phyloP scores from a whole-genome alignment of 2,888 invertebrate species.

The Sicus ferrugineus region DNA sequence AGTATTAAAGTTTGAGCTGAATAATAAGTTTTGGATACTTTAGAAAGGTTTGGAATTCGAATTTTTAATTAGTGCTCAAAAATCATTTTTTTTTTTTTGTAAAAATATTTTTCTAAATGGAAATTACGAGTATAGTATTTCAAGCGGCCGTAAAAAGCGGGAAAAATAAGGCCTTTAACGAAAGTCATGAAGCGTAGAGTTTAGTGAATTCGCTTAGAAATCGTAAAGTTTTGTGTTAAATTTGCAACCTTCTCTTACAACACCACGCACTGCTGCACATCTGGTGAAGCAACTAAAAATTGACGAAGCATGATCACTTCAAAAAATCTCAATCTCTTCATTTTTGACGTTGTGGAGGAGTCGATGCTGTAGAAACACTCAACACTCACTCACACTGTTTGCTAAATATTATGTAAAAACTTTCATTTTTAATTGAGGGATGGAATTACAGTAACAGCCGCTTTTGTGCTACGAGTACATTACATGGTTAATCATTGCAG shows the following conservation, averaged over 20 bases:
- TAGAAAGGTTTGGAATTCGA: too few relatives aligned
- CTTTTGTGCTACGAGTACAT: background rate
- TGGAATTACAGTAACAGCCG: background rate
- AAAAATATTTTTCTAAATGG: background rate
- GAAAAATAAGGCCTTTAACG: background rate
- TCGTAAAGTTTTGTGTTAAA: background rate
- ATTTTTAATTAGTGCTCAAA: background rate
- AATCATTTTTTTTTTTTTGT: background rate
- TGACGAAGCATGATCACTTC: background rate
- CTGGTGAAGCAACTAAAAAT: slow-evolving; percentile 6
- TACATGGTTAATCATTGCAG: slow-evolving; percentile 50
- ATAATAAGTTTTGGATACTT: too few relatives aligned
- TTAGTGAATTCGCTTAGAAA: background rate
- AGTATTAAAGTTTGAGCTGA: slow-evolving; percentile 46
- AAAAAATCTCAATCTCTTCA: background rate
- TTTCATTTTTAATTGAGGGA: slow-evolving; percentile 22
- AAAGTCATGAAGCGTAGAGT: slow-evolving; percentile 1
- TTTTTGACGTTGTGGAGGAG: background rate
- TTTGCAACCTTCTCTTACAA: background rate
- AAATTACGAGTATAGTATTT: too few relatives aligned
- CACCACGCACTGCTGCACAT: background rate
- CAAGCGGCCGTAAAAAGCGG: background rate
- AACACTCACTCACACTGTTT: background rate
- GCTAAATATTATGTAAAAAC: slow-evolving; percentile 30
- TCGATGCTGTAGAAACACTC: background rate